These are phyloP conservation scores for Enteromius paludinosus DNA, from an alignment of 2,797 vertebrate species.

Conservation along the genomic window DNA sequence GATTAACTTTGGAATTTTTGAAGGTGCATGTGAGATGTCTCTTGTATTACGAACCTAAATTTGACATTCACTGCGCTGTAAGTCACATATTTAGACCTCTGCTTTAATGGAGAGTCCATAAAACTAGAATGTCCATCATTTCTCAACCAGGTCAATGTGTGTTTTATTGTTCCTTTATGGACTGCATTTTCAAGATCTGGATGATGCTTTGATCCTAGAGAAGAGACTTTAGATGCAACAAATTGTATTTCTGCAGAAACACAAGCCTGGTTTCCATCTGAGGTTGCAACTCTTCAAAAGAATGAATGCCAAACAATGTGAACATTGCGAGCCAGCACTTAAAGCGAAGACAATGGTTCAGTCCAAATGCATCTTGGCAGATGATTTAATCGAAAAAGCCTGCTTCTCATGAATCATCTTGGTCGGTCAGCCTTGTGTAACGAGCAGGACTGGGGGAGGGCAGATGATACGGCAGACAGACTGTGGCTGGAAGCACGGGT, in stretches of 20 bases:
- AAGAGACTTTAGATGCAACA: background rate
- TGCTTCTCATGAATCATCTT: conserved; percentile 29
- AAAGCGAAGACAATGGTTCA: conserved; percentile 36
- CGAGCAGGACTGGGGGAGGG: conserved; percentile 29
- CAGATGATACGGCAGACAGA: conserved; percentile 43
- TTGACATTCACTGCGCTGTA: background rate
- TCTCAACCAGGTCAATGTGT: background rate
- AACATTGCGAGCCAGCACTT: background rate
- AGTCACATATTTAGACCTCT: background rate
- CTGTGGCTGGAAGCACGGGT: conserved; percentile 24
- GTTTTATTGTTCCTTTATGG: background rate
- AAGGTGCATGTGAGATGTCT: conserved; percentile 11
- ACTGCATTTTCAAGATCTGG: background rate
- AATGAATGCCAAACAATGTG: background rate
- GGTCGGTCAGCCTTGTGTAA: conserved; percentile 28
- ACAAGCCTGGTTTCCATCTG: conserved; percentile 8
- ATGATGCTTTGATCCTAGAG: background rate
- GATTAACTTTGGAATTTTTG: conserved; percentile 45
- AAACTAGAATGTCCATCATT: background rate
- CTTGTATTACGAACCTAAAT: background rate
- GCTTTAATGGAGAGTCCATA: conserved; percentile 7
- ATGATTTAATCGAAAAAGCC: conserved; percentile 30
- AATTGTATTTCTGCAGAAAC: background rate
- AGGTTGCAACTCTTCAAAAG: background rate
- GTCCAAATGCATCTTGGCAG: conserved; percentile 35